phyloP scores from a whole-genome alignment of 2,797 vertebrate genomes.

The Rhynchonycteris naso region DNA sequence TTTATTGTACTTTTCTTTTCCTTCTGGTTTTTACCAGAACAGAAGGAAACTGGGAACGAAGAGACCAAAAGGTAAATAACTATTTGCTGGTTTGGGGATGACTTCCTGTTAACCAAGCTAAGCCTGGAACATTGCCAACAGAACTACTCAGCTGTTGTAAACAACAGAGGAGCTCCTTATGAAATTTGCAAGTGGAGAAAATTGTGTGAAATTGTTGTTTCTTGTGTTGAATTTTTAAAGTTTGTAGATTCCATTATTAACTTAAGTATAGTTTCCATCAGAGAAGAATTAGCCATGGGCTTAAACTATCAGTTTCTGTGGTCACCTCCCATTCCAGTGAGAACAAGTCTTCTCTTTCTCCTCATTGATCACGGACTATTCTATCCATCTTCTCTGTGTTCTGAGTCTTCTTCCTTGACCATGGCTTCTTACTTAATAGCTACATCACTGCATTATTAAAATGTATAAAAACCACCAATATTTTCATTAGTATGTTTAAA shows the following conservation, averaged over 20 bases:
- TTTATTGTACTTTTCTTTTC: not conserved
- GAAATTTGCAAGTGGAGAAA: not conserved
- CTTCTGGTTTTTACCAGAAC: not conserved
- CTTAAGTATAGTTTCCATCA: not conserved
- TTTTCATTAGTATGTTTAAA: not conserved
- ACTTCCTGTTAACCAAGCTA: not conserved
- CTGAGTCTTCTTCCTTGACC: not conserved
- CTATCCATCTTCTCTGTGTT: not conserved
- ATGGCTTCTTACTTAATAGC: not conserved
- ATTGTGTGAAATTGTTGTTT: not conserved
- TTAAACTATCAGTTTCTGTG: not conserved
- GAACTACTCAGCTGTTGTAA: not conserved
- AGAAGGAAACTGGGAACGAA: not conserved
- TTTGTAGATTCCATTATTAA: not conserved
- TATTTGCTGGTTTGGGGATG: not conserved
- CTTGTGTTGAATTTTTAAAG: conserved; percentile 1
- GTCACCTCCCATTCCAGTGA: not conserved
- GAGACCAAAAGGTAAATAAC: not conserved
- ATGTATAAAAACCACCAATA: not conserved
- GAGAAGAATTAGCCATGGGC: not conserved
- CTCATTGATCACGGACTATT: not conserved
- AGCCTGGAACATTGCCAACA: not conserved
- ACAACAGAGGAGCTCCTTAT: not conserved
- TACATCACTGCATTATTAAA: not conserved
- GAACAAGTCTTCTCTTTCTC: not conserved